Evolutionary conservation across 2,797 vertebrate genomes (phyloP).

Genomic region (Phyllotis vaccarum): DNA sequence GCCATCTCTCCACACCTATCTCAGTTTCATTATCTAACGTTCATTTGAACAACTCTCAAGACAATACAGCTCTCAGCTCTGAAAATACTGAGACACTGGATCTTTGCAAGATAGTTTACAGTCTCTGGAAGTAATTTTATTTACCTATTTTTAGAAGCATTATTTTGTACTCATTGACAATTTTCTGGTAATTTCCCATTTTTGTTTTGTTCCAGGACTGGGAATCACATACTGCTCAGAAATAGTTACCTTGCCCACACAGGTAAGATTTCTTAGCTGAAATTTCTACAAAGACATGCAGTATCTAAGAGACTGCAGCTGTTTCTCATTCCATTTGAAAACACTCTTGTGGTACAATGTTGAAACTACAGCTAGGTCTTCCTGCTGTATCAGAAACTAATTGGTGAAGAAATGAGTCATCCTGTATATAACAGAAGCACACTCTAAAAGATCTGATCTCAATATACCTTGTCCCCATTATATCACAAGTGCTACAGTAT

Average conservation of each 20-base stretch:
- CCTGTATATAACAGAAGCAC: neutral
- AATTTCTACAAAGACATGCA: neutral
- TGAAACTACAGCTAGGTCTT: neutral
- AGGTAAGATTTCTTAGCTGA: neutral
- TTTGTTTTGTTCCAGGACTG: accelerated
- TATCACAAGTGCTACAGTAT: too few relatives aligned
- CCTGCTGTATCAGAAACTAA: neutral
- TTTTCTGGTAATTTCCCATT: neutral
- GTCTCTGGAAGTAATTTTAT: neutral
- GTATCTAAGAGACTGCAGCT: neutral
- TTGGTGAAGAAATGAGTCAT: neutral
- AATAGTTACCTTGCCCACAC: accelerated
- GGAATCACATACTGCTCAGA: neutral
- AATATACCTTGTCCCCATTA: neutral
- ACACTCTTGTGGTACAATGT: neutral
- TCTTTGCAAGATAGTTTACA: neutral
- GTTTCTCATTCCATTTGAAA: neutral
- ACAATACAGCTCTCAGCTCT: neutral
- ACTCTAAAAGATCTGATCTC: neutral
- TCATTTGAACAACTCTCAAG: neutral
- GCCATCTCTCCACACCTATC: neutral
- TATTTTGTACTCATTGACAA: neutral
- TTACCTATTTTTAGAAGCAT: neutral
- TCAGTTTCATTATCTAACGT: neutral
- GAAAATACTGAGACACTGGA: neutral